phyloP scores from a whole-genome alignment of 2,113 vertebrate genomes.

The Todiramphus saurophagus region DNA sequence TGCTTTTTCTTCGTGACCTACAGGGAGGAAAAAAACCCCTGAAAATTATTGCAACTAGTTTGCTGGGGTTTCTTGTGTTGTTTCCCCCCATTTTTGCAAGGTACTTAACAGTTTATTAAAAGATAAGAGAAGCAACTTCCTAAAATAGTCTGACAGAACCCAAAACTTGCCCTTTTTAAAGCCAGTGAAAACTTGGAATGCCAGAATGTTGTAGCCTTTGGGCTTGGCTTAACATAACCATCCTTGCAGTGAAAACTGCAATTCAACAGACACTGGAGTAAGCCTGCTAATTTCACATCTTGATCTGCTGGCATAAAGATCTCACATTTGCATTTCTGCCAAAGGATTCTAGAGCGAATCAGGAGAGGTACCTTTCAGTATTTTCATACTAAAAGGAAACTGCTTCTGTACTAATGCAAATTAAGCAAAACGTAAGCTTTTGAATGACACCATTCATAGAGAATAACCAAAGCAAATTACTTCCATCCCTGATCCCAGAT shows the following conservation, averaged over 20 bases:
- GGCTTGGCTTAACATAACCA: neutral
- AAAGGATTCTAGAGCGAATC: neutral
- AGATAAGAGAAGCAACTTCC: neutral
- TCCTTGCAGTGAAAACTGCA: neutral
- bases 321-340: neutral
- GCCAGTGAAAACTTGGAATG: neutral
- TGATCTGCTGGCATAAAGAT: neutral
- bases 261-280: neutral
- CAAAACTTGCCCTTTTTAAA: neutral
- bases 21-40: rapidly evolving
- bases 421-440: neutral
- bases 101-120: neutral
- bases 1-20: neutral
- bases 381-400: neutral
- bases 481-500: neutral
- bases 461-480: neutral
- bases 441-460: neutral
- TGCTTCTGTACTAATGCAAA: neutral
- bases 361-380: neutral
- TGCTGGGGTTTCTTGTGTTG: neutral
- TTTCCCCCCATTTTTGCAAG: neutral
- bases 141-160: neutral
- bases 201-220: neutral
- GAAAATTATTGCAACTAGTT: neutral
- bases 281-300: neutral